Evolutionary conservation across 2,888 invertebrate genomes (phyloP).

Genomic region (Chrysotoxum bicinctum): DNA sequence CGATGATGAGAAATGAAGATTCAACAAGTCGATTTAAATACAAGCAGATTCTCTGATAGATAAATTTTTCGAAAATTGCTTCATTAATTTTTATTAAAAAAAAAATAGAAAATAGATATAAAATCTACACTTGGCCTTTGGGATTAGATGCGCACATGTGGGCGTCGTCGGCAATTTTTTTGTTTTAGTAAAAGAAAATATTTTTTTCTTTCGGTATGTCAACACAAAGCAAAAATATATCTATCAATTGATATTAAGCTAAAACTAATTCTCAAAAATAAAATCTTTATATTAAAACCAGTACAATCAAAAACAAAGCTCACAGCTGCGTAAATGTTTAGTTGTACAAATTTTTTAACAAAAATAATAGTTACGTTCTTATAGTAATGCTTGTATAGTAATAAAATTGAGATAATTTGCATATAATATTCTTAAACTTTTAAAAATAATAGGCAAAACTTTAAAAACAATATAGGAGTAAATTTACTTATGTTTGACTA

Average conservation of each 20-base stretch:
- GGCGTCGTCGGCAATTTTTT: constrained; percentile 40
- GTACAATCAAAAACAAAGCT: background rate
- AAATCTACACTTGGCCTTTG: constrained; percentile 72
- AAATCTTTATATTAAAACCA: background rate
- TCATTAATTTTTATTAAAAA: constrained; percentile 46
- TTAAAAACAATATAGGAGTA: no score
- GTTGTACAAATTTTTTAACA: background rate
- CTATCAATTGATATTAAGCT: background rate
- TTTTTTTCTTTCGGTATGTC: background rate
- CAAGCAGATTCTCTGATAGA: constrained; percentile 50
- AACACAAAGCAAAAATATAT: background rate
- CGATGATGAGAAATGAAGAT: constrained; percentile 18
- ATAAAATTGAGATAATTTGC: no score
- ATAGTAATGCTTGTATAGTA: no score
- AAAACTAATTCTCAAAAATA: background rate
- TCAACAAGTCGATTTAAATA: constrained; percentile 39
- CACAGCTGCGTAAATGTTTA: no score
- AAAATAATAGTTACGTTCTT: background rate
- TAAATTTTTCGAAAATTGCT: constrained; percentile 41
- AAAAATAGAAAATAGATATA: constrained; percentile 42
- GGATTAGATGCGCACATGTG: constrained; percentile 47
- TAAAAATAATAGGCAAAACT: no score
- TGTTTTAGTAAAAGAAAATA: constrained; percentile 3
- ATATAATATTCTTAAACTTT: no score
- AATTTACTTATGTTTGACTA: no score